Base-by-base conservation (phyloP, 2,797 vertebrate genomes). In the Bradypodion pumilum region DNA sequence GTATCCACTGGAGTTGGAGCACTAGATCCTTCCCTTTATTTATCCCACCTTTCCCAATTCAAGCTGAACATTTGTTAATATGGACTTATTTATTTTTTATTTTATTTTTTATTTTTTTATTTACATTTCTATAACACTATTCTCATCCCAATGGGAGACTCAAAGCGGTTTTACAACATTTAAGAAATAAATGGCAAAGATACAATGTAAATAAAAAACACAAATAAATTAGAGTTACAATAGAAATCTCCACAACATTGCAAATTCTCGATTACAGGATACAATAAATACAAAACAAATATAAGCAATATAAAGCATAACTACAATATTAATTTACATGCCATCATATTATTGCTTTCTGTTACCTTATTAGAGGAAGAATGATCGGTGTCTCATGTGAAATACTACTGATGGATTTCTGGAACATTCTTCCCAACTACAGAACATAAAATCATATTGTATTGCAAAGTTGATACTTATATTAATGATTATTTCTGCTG, bases 401-500 rank as follows among this genome's bases (percentile, higher is more conserved):
- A 80, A 81, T n/a, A 7, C 52, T 25, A 8, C 52, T 81, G 56
- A 81, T 73, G 69, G 37, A 80, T 70, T 70, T 32, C 29, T 68
- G 63, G 27, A 81, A 32, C 8, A 81, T 73, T 73, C 69, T 62
- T 16, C 10, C 69, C 32, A 29, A 32, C 52, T 42, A 12, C 68
- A 44, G 16, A n/a, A 37, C n/a, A 73, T 59, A 44, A 56, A 73
- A 59, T 73, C 52, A 60, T 46, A 73, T 40, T 70, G 35, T 80
- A 46, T 7, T 15, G 19, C 80, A 37, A 70, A 56, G 12, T 40
- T 69, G 35, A 70, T 56, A 59, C 66, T 35, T 60, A 15, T 12
- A 23, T 70, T 80, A 56, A 80, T 80, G 49, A 16, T 59, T 70
- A 70, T 80, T 79, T 68, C 79, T 79, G 16, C 29, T 70, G 15